Conservation (phyloP, 1,140 invertebrate species). For the Mamestra configurata region DNA sequence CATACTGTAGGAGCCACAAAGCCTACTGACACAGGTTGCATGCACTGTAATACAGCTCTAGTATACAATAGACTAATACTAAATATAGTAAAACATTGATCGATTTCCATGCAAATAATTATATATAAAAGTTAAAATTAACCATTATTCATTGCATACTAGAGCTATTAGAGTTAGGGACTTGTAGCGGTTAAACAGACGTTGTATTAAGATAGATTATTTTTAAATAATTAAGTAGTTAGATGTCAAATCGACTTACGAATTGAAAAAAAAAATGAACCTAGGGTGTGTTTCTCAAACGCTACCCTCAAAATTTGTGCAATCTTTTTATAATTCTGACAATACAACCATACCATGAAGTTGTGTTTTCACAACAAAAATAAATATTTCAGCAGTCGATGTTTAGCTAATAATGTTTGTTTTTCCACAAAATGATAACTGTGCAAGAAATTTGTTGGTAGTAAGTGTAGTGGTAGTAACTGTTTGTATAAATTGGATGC, state of each 20-base stretch:
- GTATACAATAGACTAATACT: neutral
- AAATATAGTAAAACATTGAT: neutral
- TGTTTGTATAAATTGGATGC: conserved; percentile 41
- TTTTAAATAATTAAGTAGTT: conserved; percentile 37
- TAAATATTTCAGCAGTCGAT: conserved; percentile 19
- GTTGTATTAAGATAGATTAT: conserved; percentile 38
- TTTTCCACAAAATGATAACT: conserved; percentile 27
- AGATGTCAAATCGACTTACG: conserved; percentile 37
- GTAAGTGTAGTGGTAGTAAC: conserved; percentile 3
- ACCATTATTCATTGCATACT: neutral
- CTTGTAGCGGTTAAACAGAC: conserved; percentile 38
- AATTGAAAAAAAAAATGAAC: conserved; percentile 16
- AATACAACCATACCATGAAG: neutral
- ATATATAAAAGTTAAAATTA: neutral
- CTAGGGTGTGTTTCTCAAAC: conserved; percentile 22
- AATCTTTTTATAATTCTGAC: conserved; percentile 6
- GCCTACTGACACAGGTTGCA: conserved; percentile 23
- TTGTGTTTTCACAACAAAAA: neutral
- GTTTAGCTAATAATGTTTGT: conserved; percentile 7
- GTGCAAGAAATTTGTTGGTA: conserved; percentile 1
- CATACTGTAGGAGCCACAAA: neutral
- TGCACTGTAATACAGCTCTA: conserved; percentile 20
- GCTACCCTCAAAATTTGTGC: conserved; percentile 25
- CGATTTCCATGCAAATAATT: conserved; percentile 1
- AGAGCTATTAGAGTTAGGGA: conserved; percentile 24